phyloP scores from a whole-genome alignment of 2,113 vertebrate genomes.

The Peromyscus californicus region DNA sequence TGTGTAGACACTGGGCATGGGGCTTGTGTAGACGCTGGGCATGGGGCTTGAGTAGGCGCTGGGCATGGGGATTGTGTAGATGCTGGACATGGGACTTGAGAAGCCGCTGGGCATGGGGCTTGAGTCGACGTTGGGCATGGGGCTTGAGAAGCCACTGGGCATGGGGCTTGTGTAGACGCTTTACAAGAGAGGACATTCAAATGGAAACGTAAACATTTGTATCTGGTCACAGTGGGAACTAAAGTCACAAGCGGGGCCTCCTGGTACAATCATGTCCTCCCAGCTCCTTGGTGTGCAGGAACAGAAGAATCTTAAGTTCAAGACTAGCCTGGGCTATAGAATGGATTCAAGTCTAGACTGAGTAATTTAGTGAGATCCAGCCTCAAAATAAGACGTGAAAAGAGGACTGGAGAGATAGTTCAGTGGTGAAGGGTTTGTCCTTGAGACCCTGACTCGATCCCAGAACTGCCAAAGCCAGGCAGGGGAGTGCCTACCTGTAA shows the following conservation, averaged over 20 bases:
- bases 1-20: too few relatives aligned
- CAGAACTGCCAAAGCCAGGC: not conserved
- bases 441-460: not conserved
- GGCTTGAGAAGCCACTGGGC: too few relatives aligned
- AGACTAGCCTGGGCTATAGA: not conserved
- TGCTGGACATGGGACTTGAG: not conserved
- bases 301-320: not conserved
- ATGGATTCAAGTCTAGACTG: not conserved
- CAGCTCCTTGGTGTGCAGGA: not conserved
- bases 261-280: not conserved
- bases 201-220: not conserved
- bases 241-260: not conserved
- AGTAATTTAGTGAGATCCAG: not conserved
- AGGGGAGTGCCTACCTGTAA: not conserved
- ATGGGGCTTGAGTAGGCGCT: too few relatives aligned
- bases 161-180: not conserved
- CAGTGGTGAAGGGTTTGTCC: not conserved
- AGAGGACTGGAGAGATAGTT: not conserved
- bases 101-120: too few relatives aligned
- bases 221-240: not conserved
- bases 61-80: too few relatives aligned
- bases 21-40: not conserved
- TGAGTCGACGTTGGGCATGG: too few relatives aligned
- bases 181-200: not conserved
- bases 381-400: not conserved